phyloP scores from a whole-genome alignment of 2,113 vertebrate genomes.

The Neotragus pygmaeus region DNA sequence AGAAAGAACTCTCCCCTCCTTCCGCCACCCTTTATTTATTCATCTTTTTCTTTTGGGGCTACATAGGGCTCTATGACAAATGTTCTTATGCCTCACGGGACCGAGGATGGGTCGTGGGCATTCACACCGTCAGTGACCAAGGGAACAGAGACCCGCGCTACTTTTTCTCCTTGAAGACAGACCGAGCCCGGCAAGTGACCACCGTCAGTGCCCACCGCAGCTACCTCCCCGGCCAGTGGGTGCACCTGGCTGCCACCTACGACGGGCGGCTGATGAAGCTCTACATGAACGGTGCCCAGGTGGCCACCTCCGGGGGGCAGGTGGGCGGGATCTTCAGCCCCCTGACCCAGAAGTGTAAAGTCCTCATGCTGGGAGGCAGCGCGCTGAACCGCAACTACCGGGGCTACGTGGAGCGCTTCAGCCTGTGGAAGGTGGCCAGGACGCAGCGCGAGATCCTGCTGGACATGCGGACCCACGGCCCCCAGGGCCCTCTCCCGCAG shows the following conservation, averaged over 20 bases:
- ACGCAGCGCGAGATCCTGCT: conserved; percentile 90
- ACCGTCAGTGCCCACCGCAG: conserved; percentile 90
- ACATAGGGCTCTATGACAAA: conserved; percentile 96
- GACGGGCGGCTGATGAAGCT: conserved; percentile 93
- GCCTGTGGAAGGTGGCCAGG: conserved; percentile 91
- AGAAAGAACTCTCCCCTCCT: neutral
- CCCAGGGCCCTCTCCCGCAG: conserved; percentile 87
- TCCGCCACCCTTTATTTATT: conserved; percentile 71
- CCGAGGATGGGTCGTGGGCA: conserved; percentile 97
- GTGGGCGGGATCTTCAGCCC: conserved; percentile 95
- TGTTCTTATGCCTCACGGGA: conserved; percentile 98
- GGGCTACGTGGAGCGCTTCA: conserved; percentile 90
- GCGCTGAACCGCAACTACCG: conserved; percentile 94
- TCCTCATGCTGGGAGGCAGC: conserved; percentile 95
- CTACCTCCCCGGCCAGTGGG: conserved; percentile 94
- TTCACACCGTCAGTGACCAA: conserved; percentile 93
- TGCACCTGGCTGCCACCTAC: conserved; percentile 92
- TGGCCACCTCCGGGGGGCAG: conserved; percentile 92
- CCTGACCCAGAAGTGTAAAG: conserved; percentile 95
- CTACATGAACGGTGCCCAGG: conserved; percentile 95
- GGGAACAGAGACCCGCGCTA: conserved; percentile 96
- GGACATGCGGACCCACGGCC: conserved; percentile 87
- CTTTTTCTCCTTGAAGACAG: conserved; percentile 98
- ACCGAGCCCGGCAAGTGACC: conserved; percentile 95
- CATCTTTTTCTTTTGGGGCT: conserved; percentile 80